A percentile compares a stretch with the other conserved stretches of the same genome.
Evolutionary conservation across 1,140 invertebrate genomes (phyloP).

Genomic region (Holcopasites calliopsidis): DNA sequence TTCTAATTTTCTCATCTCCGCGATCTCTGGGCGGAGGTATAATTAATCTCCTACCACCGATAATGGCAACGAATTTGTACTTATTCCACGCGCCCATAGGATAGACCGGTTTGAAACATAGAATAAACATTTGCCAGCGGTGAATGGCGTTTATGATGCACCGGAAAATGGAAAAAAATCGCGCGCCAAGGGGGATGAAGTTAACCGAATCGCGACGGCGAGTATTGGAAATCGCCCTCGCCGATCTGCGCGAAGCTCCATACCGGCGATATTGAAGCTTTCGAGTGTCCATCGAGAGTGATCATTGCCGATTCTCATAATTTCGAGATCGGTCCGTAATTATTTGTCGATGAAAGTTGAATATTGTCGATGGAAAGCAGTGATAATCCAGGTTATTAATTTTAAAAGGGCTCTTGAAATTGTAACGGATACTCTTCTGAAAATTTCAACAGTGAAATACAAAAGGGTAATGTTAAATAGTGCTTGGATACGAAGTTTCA

Average conservation of each 20-base stretch:
- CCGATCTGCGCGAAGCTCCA: background rate
- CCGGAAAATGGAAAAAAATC: background rate
- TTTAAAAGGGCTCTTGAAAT: too few species aligned
- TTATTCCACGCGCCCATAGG: background rate
- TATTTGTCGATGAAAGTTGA: too few species aligned
- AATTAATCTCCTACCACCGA: background rate
- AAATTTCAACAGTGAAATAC: background rate
- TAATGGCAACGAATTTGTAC: background rate
- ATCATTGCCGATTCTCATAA: background rate
- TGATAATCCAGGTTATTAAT: background rate
- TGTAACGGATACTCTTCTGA: background rate
- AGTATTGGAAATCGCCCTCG: background rate
- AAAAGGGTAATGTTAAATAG: background rate
- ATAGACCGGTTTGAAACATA: too few species aligned
- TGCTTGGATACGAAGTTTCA: conserved; percentile 17
- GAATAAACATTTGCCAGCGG: background rate
- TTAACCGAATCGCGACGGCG: background rate
- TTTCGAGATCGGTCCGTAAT: background rate
- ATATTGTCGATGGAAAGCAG: background rate
- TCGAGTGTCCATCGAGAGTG: background rate
- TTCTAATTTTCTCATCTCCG: background rate
- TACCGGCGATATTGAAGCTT: background rate
- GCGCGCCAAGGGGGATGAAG: too few species aligned
- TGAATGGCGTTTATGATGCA: background rate
- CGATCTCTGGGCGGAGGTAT: background rate